Evolutionary conservation across 2,113 vertebrate genomes (phyloP), one percentile per base, ranked within the genome.

Genomic region (Alexandromys fortis): DNA sequence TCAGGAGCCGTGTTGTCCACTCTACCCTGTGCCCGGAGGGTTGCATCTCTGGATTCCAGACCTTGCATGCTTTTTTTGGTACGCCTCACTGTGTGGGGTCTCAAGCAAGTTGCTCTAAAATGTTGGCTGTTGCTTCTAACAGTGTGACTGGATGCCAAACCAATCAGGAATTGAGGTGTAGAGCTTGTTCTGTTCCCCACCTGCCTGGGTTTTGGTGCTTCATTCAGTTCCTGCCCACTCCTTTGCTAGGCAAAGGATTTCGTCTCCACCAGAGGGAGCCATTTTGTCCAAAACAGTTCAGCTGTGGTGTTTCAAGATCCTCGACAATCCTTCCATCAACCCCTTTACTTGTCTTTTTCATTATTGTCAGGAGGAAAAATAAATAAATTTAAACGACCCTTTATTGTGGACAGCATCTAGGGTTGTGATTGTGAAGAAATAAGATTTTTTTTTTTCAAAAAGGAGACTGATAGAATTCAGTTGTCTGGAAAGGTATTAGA

Each of bases 1-100:
- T 98, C 97, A 96, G 98, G 98, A 99, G 96, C 98, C 97, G 98
- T 14, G 0, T 97, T 96, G 97, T 98, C 97, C 98, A 98, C 97
- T 91, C 92, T 98, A 97, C 97, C 97, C 98, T 98, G 98, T 89
- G 95, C 87, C 86, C 97, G 89, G 94, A 98, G 98, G 97, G 97
- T 92, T 97, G 96, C 96, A 98, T 97, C 97, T 98, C 96, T 96
- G 88, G 98, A 72, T 75, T 98, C 93, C 97, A 85, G 52, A 93
- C 86, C 97, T 91, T 97, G 95, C 45, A 13, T 97, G 95, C 97
- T 58, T 97, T 75, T 75, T 94, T 96, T 95, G 93, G 86, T 96
- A 78, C 94, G 96, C 89, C 30, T 92, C 89, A 92, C 47, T 97
- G 94, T 73, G 96, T 93, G 96, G 95, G 94, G 93, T 77, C 89